Conservation (phyloP, 2,888 invertebrate genomes). For the Lathronympha strigana region DNA sequence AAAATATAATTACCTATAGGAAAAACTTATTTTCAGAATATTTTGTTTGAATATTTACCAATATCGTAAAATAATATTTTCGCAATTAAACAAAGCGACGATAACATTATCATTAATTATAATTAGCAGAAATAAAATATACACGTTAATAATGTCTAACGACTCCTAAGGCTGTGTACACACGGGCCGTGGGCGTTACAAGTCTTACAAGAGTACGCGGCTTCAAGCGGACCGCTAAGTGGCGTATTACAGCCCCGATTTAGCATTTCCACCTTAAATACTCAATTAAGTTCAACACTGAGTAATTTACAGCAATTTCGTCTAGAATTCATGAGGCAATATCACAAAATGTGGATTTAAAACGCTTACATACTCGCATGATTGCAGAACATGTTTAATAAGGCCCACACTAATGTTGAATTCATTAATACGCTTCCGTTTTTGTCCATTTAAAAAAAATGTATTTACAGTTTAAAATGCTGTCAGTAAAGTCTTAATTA, state of each 20-base stretch:
- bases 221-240: constrained; percentile 27
- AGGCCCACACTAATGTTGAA: constrained; percentile 3
- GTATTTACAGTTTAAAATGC: background rate
- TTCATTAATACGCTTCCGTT: background rate
- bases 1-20: too few relatives aligned
- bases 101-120: constrained; percentile 4
- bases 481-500: constrained; percentile 23
- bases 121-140: constrained; percentile 3
- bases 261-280: constrained; percentile 26
- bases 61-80: background rate
- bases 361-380: too few relatives aligned
- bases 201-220: constrained; percentile 7
- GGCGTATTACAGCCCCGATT: constrained; percentile 29
- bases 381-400: constrained; percentile 9
- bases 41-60: background rate
- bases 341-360: constrained; percentile 14
- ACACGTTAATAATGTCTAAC: constrained; percentile 18
- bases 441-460: background rate
- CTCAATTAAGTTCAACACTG: constrained; percentile 31
- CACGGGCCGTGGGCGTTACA: constrained; percentile 38
- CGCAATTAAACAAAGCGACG: background rate
- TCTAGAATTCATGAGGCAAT: constrained; percentile 15
- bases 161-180: constrained; percentile 17
- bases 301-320: constrained; percentile 30
- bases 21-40: background rate